phyloP scores from a whole-genome alignment of 2,113 vertebrate genomes.

The Microtus pennsylvanicus region DNA sequence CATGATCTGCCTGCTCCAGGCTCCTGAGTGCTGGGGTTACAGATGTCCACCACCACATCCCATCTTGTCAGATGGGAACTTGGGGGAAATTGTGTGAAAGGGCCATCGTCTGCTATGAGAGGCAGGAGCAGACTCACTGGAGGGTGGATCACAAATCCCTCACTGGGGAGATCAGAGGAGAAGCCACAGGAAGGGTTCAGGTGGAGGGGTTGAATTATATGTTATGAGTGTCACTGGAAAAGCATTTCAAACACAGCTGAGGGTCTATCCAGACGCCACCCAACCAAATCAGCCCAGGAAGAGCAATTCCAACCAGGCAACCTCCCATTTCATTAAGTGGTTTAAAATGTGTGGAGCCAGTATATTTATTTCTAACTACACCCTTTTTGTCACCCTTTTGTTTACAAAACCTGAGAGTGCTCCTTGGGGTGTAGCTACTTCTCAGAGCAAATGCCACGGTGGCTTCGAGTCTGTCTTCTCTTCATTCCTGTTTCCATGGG shows the following conservation, averaged over 20 bases:
- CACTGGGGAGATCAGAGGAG: no score
- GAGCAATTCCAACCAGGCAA: not conserved
- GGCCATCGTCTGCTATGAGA: not conserved
- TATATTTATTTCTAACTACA: not conserved
- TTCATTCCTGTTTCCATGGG: not conserved
- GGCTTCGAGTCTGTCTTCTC: not conserved
- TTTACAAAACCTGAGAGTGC: not conserved
- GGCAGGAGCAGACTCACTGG: not conserved
- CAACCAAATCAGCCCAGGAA: not conserved
- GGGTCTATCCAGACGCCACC: not conserved
- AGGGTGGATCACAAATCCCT: not conserved
- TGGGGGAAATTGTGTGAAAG: not conserved
- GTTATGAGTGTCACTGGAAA: not conserved
- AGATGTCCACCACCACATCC: not conserved
- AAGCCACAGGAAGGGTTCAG: not conserved
- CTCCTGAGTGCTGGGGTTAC: not conserved
- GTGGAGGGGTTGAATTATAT: no score
- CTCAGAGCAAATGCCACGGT: not conserved
- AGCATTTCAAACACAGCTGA: not conserved
- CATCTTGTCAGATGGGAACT: not conserved
- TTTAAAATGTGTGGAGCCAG: not conserved
- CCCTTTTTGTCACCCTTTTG: not conserved
- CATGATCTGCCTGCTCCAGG: not conserved
- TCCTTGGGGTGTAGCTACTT: not conserved
- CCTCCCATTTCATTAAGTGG: not conserved